Base-by-base conservation (phyloP, 2,113 vertebrate genomes). In the Delphinapterus leucas region DNA sequence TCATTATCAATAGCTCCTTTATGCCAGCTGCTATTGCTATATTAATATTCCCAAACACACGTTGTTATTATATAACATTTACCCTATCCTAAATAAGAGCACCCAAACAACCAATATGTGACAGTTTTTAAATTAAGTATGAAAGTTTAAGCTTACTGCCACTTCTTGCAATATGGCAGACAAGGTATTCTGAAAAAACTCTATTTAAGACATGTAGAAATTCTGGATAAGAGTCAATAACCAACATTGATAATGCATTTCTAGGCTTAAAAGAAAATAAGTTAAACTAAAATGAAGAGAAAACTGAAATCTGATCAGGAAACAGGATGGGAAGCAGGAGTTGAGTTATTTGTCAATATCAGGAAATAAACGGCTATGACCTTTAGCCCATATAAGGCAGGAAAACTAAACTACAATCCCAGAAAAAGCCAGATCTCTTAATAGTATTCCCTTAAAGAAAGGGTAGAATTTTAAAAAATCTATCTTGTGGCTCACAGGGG, bases 41-140 rank as follows among this genome's bases (percentile, higher is more conserved):
- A 79, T 95, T 92, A 87, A 89, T 91, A 80, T 95, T 90, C 68
- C 60, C 81, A 93, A 97, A 96, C 85, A 90, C 71, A 96, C 36
- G 70, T 97, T 92, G 65, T 95, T 90, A 74, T 76, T 96, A 74
- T 88, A 80, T 92, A 95, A 88, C 85, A 55, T 93, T 95, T 96
- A 94, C 33, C n/a, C 38, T 88, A 88, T 31, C 89, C 88, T 65
- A 94, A 97, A 85, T 65, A 97, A 94, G 81, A 96, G 88, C 93
- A 94, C 80, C 71, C 44, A 96, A 84, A 79, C 33, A 49, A 76
- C 90, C 85, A 96, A 92, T 89, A 95, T 92, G 91, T 84, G 95
- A 96, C 58, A 80, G 80, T 80, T 96, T 96, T 83, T 93, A 98
- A 96, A 97, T 97, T 85, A 95, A 96, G 71, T 65, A 65, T 60